Conservation (phyloP, 1,140 invertebrate genomes). For the Eriosoma lanigerum region DNA sequence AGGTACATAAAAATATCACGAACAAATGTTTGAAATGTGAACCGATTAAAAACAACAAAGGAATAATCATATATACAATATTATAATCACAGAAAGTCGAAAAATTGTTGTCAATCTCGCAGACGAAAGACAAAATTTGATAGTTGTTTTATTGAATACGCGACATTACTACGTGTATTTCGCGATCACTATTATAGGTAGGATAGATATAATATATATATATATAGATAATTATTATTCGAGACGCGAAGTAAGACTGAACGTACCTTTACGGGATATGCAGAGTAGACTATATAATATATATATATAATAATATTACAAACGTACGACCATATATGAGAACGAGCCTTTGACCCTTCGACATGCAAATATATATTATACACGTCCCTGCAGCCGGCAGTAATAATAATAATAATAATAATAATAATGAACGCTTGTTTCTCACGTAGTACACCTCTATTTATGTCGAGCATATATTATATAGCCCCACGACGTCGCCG, state of each 20-base stretch:
- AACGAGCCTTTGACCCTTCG: conserved; percentile 15
- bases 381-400: conserved; percentile 22
- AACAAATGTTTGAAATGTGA: too few species aligned
- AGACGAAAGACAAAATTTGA: too few species aligned
- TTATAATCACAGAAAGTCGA: too few species aligned
- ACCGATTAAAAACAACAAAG: too few species aligned
- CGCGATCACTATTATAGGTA: too few species aligned
- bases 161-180: too few species aligned
- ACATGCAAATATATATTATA: conserved; percentile 25
- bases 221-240: not conserved
- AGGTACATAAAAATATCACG: too few species aligned
- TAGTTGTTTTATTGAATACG: too few species aligned
- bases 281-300: not conserved
- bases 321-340: not conserved
- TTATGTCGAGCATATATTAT: not conserved
- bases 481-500: not conserved
- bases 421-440: conserved; percentile 38
- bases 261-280: not conserved
- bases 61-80: too few species aligned
- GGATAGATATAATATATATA: too few species aligned
- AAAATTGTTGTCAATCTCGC: too few species aligned
- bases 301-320: conserved; percentile 2
- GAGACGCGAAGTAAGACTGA: conserved; percentile 16
- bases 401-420: conserved; percentile 10
- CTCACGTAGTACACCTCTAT: not conserved